Evolutionary conservation across 2,113 vertebrate genomes (phyloP).

Genomic region (Lycocorax pyrrhopterus): DNA sequence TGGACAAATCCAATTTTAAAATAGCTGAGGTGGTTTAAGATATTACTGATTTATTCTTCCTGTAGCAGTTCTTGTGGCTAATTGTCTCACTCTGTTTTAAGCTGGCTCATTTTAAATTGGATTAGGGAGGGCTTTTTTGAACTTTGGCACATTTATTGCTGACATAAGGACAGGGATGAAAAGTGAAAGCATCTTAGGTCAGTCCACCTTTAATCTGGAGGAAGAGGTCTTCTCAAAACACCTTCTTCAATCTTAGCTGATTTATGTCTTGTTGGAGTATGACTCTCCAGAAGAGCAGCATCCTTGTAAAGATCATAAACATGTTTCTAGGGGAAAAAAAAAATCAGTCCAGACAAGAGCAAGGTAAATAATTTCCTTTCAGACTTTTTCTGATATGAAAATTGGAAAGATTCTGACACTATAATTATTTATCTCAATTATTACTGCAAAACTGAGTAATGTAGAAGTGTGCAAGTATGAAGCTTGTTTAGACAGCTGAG

Average conservation of each 20-base stretch:
- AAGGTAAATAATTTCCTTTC: not conserved
- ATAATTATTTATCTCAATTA: not conserved
- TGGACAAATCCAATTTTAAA: not conserved
- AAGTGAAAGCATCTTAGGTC: not conserved
- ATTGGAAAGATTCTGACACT: not conserved
- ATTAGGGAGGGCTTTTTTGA: not conserved
- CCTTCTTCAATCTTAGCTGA: not conserved
- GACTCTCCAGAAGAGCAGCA: not conserved
- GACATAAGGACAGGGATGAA: not conserved
- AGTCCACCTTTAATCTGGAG: not conserved
- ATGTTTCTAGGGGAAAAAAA: not conserved
- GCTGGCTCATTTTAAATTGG: not conserved
- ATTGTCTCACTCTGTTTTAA: not conserved
- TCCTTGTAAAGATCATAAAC: not conserved
- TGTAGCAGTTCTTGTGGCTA: not conserved
- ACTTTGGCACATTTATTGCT: not conserved
- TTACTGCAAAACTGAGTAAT: not conserved
- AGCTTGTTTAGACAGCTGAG: not conserved
- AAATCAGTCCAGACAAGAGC: not conserved
- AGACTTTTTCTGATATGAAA: not conserved
- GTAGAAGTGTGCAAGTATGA: not conserved
- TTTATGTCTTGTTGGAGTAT: not conserved
- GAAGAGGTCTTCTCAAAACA: not conserved
- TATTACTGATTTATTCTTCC: not conserved
- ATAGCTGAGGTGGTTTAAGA: not conserved